Evolutionary conservation across 2,113 vertebrate genomes (phyloP).

Genomic region (Electrona antarctica): DNA sequence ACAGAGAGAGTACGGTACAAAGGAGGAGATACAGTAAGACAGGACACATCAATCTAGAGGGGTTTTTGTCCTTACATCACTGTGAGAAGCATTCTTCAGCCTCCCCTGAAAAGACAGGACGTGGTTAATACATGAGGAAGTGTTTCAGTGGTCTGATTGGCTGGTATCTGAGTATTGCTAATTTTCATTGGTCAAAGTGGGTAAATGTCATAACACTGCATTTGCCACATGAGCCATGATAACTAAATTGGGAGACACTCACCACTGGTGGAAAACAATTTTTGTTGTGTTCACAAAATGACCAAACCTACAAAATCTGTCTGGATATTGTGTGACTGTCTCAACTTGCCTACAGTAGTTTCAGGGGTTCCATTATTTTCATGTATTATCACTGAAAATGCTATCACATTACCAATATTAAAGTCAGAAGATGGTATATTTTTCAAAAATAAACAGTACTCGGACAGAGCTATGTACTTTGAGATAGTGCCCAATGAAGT

Average conservation of each 20-base stretch:
- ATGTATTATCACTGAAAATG: too few relatives aligned
- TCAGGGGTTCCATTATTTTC: not conserved
- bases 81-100: conserved; percentile 88
- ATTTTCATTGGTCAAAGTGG: conserved; percentile 22
- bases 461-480: too few relatives aligned
- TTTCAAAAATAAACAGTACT: too few relatives aligned
- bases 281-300: not conserved
- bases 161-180: conserved; percentile 23
- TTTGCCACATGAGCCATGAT: conserved; percentile 19
- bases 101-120: conserved; percentile 86
- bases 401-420: too few relatives aligned
- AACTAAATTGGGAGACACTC: not conserved
- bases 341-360: not conserved
- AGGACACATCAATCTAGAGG: conserved; percentile 81
- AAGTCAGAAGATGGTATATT: too few relatives aligned
- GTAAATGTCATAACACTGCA: conserved; percentile 18
- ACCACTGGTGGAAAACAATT: not conserved
- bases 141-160: conserved; percentile 54
- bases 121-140: conserved; percentile 76
- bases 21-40: conserved; percentile 63
- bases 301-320: not conserved
- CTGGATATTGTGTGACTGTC: too few relatives aligned
- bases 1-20: conserved; percentile 50
- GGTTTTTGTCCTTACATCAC: conserved; percentile 84
- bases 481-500: too few relatives aligned